A percentile compares a stretch with the other conserved stretches of the same genome.
Conservation (phyloP, 2,797 vertebrate genomes). For the Podarcis lilfordi region DNA sequence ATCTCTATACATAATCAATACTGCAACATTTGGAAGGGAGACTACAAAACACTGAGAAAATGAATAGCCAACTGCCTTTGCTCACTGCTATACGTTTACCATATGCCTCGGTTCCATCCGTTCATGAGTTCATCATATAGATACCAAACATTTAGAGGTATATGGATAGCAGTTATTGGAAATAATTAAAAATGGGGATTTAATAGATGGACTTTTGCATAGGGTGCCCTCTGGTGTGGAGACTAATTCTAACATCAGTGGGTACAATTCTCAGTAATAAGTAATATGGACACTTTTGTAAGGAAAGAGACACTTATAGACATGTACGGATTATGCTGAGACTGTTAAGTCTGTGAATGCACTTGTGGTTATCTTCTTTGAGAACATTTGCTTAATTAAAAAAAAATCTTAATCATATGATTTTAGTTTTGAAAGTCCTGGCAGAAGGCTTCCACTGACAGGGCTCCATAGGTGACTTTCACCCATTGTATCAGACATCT, state of each 20-base stretch:
- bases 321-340: not conserved
- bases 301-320: not conserved
- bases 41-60: not conserved
- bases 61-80: not conserved
- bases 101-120: not conserved
- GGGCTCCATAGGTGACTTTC: too few relatives aligned
- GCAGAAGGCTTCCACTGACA: too few relatives aligned
- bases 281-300: not conserved
- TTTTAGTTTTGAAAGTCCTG: not conserved
- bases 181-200: not conserved
- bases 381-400: not conserved
- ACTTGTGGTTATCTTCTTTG: not conserved
- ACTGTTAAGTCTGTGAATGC: not conserved
- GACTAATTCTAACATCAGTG: constrained; percentile 3
- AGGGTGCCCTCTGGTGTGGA: constrained; percentile 27
- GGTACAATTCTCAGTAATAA: not conserved
- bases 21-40: not conserved
- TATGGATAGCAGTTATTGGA: not conserved
- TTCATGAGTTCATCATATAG: not conserved
- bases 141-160: not conserved
- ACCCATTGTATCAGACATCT: not conserved
- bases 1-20: not conserved
- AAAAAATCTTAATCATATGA: not conserved
- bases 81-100: not conserved
- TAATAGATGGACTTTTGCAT: not conserved